These are phyloP conservation scores for Liodrosophila aerea DNA, from an alignment of 2,888 invertebrate species.

Conservation along the genomic window DNA sequence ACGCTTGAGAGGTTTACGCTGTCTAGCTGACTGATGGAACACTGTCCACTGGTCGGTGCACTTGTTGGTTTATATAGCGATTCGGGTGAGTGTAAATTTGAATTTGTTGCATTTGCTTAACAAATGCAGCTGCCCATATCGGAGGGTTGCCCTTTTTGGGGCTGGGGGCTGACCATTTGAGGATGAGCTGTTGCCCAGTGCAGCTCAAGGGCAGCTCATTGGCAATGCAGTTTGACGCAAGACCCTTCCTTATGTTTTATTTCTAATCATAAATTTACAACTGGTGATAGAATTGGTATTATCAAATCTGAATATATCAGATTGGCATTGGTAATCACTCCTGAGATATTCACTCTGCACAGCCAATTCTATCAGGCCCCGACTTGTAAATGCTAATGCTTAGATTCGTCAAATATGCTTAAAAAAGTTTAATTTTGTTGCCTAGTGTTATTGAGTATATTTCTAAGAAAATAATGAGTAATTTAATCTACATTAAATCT, in stretches of 20 bases:
- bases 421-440: too few species aligned
- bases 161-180: constrained; percentile 31
- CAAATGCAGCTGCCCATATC: constrained; percentile 51
- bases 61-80: constrained; percentile 44
- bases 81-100: too few species aligned
- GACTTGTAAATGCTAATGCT: too few species aligned
- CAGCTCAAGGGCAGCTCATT: constrained; percentile 56
- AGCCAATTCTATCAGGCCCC: too few species aligned
- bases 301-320: too few species aligned
- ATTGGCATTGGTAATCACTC: too few species aligned
- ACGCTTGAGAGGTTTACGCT: constrained; percentile 12
- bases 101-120: constrained; percentile 28
- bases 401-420: too few species aligned
- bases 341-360: too few species aligned
- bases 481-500: constrained; percentile 24
- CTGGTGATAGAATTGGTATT: too few species aligned
- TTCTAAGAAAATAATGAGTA: neutral
- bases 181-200: constrained; percentile 3
- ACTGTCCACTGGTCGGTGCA: constrained; percentile 33
- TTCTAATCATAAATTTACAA: neutral
- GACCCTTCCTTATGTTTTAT: constrained; percentile 19
- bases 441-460: too few species aligned
- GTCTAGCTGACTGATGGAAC: constrained; percentile 19
- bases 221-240: constrained; percentile 54
- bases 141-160: constrained; percentile 24